phyloP scores from a whole-genome alignment of 2,113 vertebrate genomes.

The Syngnathus scovelli region DNA sequence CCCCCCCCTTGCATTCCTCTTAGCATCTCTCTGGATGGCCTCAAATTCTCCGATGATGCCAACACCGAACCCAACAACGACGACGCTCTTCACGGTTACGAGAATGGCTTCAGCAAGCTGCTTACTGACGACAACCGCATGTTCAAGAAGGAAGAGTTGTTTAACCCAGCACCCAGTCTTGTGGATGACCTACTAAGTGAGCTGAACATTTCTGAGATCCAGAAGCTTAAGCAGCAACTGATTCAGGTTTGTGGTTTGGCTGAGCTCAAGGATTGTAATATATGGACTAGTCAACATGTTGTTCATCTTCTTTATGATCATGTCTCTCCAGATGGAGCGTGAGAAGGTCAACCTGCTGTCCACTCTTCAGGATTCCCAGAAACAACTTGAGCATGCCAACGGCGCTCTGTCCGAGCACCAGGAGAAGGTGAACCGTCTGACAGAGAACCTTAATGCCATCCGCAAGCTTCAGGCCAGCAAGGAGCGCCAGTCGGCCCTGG shows the following conservation, averaged over 20 bases:
- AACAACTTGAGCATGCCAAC: conserved; percentile 88
- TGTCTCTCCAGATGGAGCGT: conserved; percentile 83
- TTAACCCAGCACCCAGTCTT: conserved; percentile 83
- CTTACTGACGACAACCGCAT: conserved; percentile 74
- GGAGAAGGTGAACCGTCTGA: conserved; percentile 88
- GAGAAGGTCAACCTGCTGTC: conserved; percentile 88
- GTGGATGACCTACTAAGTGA: conserved; percentile 96
- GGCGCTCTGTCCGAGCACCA: conserved; percentile 87
- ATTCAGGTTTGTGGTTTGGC: conserved; percentile 76
- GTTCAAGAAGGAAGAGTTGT: conserved; percentile 79
- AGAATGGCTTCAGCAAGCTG: conserved; percentile 82
- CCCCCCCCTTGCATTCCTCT: conserved; percentile 63
- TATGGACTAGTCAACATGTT: no score
- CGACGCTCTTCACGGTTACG: conserved; percentile 82
- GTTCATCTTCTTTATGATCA: neutral
- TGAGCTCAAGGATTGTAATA: no score
- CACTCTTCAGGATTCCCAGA: conserved; percentile 92
- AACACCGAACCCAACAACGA: conserved; percentile 83
- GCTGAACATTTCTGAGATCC: conserved; percentile 97
- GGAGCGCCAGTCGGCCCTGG: conserved; percentile 90
- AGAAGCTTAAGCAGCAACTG: conserved; percentile 97
- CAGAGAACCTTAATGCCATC: conserved; percentile 83
- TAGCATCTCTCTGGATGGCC: conserved; percentile 88
- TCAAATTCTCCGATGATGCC: conserved; percentile 85
- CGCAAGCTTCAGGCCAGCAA: conserved; percentile 90